A percentile compares a stretch with the other conserved stretches of the same genome.
These are phyloP conservation scores for Polydrusus pterygomalis DNA, from an alignment of 2,888 invertebrate species.

Conservation along the genomic window DNA sequence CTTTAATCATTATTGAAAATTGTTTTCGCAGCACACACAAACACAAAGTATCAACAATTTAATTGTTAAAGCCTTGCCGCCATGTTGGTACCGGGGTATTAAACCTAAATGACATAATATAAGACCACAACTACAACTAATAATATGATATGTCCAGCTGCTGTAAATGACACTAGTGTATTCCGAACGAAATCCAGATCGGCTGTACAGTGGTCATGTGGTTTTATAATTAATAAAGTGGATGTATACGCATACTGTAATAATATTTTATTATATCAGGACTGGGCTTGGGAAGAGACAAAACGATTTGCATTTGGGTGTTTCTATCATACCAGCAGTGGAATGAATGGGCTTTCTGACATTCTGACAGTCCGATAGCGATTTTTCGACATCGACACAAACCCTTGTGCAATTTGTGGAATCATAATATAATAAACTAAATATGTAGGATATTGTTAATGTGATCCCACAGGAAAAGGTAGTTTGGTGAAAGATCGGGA, in stretches of 20 bases:
- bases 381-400: no score
- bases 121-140: slow-evolving; percentile 23
- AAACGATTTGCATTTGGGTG: background rate
- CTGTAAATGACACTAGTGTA: slow-evolving; percentile 1
- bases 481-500: no score
- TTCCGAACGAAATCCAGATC: slow-evolving; percentile 10
- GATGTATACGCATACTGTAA: slow-evolving; percentile 12
- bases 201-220: slow-evolving; percentile 33
- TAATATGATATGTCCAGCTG: slow-evolving; percentile 27
- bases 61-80: slow-evolving; percentile 34
- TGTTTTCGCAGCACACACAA: slow-evolving; percentile 2
- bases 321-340: background rate
- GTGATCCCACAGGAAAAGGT: no score
- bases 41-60: slow-evolving; percentile 8
- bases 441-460: no score
- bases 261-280: slow-evolving; percentile 3
- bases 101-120: slow-evolving; percentile 20
- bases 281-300: background rate
- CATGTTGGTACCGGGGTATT: slow-evolving; percentile 10
- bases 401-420: no score
- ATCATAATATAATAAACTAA: no score
- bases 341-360: no score
- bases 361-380: no score
- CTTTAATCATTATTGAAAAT: slow-evolving; percentile 6
- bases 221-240: slow-evolving; percentile 32